Evolutionary conservation across 2,888 invertebrate genomes (phyloP).

Genomic region (Galerucella nymphaeae): DNA sequence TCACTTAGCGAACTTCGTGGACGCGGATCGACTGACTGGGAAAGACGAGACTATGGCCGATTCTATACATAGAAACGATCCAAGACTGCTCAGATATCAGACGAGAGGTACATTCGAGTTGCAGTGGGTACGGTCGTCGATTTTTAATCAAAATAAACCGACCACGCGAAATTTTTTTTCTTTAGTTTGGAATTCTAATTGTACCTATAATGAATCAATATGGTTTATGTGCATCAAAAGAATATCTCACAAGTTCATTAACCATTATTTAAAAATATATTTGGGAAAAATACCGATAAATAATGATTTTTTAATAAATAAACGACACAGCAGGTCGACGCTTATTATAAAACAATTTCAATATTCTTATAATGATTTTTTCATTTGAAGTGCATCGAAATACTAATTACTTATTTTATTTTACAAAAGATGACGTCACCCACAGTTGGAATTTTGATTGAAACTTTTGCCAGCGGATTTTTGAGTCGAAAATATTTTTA

Average conservation of each 20-base stretch:
- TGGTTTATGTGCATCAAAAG: neutral
- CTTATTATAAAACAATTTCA: neutral
- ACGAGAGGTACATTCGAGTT: constrained; percentile 30
- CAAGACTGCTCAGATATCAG: constrained; percentile 45
- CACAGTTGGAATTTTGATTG: constrained; percentile 5
- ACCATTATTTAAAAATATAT: neutral
- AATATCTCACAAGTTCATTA: neutral
- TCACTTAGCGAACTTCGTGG: constrained; percentile 50
- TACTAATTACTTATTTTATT: neutral
- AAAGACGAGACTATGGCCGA: constrained; percentile 49
- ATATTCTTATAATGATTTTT: neutral
- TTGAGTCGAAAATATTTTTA: neutral
- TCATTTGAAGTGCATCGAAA: neutral
- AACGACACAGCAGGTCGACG: no score
- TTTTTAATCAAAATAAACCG: constrained; percentile 34
- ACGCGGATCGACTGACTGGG: constrained; percentile 59
- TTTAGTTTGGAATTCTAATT: constrained; percentile 7
- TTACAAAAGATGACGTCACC: constrained; percentile 8
- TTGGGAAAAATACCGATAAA: no score
- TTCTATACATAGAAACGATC: constrained; percentile 54
- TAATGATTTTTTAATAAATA: no score
- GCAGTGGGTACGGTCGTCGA: constrained; percentile 36
- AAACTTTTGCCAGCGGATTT: constrained; percentile 13
- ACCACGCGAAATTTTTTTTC: constrained; percentile 30
- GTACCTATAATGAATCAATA: constrained; percentile 16